phyloP scores from a whole-genome alignment of 2,888 invertebrate species.

The Physocephala rufipes region DNA sequence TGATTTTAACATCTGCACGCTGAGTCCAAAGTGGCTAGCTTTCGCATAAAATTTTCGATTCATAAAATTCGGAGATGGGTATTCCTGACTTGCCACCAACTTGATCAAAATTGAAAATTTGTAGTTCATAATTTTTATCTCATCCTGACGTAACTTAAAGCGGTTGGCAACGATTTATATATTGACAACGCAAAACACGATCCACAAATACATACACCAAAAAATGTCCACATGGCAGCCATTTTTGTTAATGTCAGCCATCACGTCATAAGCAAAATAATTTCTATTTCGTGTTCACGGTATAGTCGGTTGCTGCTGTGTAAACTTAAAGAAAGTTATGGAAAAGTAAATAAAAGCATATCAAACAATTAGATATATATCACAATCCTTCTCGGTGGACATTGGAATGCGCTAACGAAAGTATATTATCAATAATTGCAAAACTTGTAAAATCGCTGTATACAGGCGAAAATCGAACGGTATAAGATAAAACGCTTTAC shows the following conservation, averaged over 20 bases:
- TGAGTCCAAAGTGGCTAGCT: too few species aligned
- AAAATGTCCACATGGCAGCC: constrained; percentile 44
- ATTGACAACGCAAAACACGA: constrained; percentile 24
- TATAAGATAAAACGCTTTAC: constrained; percentile 17
- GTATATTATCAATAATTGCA: background rate
- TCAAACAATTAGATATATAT: background rate
- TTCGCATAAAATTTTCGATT: too few species aligned
- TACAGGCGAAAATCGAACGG: constrained; percentile 13
- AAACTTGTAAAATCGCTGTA: constrained; percentile 21
- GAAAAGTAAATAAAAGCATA: background rate
- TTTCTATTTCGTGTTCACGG: constrained; percentile 22
- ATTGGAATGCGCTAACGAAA: background rate
- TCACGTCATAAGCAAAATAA: constrained; percentile 46
- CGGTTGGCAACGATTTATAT: constrained; percentile 26
- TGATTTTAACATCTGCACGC: too few species aligned
- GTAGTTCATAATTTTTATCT: too few species aligned
- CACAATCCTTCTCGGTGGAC: background rate
- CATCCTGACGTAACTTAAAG: background rate
- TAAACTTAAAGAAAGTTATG: constrained; percentile 34
- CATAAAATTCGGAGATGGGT: too few species aligned
- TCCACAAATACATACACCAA: constrained; percentile 36
- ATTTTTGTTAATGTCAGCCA: constrained; percentile 51
- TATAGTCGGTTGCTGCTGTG: constrained; percentile 26
- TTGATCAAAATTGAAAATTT: too few species aligned
- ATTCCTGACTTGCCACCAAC: too few species aligned